phyloP scores from a whole-genome alignment of 2,888 invertebrate genomes.

The Caradrina kadenii region DNA sequence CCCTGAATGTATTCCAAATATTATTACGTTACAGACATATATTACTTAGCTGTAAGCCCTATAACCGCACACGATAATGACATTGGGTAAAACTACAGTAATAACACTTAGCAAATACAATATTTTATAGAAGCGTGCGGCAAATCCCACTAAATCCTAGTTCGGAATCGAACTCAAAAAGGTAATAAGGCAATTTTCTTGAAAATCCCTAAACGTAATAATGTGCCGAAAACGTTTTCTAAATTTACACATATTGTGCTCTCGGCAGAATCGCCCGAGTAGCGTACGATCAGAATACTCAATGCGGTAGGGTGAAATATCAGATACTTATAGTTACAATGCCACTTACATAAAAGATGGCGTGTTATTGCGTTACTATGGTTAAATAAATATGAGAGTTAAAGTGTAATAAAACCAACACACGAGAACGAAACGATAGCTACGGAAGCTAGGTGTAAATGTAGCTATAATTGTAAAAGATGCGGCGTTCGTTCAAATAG shows the following conservation, averaged over 20 bases:
- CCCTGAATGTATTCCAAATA: constrained; percentile 42
- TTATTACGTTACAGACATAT: constrained; percentile 32
- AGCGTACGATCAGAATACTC: constrained; percentile 86
- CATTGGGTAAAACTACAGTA: constrained; percentile 53
- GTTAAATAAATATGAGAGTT: constrained; percentile 53
- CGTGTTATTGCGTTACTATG: constrained; percentile 58
- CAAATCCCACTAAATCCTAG: constrained; percentile 85
- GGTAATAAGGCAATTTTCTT: constrained; percentile 90
- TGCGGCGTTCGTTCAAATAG: constrained; percentile 81
- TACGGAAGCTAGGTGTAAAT: constrained; percentile 12
- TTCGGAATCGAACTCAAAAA: constrained; percentile 86
- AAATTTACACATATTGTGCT: constrained; percentile 90
- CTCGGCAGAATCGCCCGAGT: constrained; percentile 83
- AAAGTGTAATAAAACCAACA: constrained; percentile 55
- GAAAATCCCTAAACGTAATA: constrained; percentile 90
- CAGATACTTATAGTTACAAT: constrained; percentile 76
- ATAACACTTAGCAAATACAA: constrained; percentile 69
- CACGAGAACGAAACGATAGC: constrained; percentile 25
- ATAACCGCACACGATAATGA: constrained; percentile 45
- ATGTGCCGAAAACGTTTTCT: constrained; percentile 89
- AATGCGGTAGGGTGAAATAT: constrained; percentile 81
- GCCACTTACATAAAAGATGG: constrained; percentile 71
- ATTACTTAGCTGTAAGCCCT: constrained; percentile 45
- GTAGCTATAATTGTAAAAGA: constrained; percentile 66
- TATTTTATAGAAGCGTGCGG: constrained; percentile 72